phyloP scores from a whole-genome alignment of 2,113 vertebrate species.

The Panurus biarmicus region DNA sequence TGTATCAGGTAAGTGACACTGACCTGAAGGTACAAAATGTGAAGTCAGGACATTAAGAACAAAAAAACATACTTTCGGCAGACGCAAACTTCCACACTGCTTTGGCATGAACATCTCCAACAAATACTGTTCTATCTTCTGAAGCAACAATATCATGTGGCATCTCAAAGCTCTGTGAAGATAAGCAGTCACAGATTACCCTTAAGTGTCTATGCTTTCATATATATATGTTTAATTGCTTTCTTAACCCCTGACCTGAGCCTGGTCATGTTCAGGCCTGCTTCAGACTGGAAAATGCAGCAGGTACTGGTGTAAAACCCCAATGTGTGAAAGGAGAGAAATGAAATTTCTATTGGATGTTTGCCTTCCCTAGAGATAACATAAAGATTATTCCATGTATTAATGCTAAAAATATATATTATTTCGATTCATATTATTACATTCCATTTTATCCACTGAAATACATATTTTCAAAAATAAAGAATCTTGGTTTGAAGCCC shows the following conservation, averaged over 20 bases:
- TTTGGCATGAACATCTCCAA: slow-evolving; percentile 79
- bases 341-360: background rate
- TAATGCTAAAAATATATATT: background rate
- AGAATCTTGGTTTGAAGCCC: background rate
- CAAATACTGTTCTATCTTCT: slow-evolving; percentile 77
- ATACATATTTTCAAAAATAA: background rate
- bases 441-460: background rate
- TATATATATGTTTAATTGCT: too few species aligned
- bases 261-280: background rate
- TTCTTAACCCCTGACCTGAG: background rate
- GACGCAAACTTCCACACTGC: slow-evolving; percentile 83
- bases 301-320: background rate
- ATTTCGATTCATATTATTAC: background rate
- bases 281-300: background rate
- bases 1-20: background rate
- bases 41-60: background rate
- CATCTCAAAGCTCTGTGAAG: slow-evolving; percentile 84
- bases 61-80: slow-evolving; percentile 78
- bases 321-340: background rate
- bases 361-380: background rate
- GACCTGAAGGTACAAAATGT: background rate
- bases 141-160: slow-evolving; percentile 86
- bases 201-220: background rate
- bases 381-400: background rate
- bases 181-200: background rate